A percentile compares a stretch with the other conserved stretches of the same genome.
These are phyloP conservation scores for Machimus atricapillus DNA, from an alignment of 2,888 invertebrate species.

Conservation along the genomic window DNA sequence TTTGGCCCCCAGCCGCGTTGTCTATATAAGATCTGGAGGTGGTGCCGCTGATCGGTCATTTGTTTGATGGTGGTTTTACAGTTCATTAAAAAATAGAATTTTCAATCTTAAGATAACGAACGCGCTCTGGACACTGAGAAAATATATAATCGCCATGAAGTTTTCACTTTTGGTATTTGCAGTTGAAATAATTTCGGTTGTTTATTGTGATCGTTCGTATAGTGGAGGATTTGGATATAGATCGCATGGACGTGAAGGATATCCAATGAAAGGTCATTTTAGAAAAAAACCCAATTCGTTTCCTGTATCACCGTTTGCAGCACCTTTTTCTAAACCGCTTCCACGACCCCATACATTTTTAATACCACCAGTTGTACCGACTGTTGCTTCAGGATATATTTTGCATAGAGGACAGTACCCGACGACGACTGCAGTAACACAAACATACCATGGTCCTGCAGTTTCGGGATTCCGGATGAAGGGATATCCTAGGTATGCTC, in stretches of 20 bases:
- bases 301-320: neutral
- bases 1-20: neutral
- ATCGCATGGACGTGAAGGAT: neutral
- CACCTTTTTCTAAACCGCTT: neutral
- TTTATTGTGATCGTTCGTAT: neutral
- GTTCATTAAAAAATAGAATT: neutral
- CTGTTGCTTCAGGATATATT: neutral
- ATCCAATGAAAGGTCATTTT: neutral
- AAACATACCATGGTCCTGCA: neutral
- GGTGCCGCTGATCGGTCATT: neutral
- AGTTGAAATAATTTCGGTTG: neutral
- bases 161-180: neutral
- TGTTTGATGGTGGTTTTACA: neutral
- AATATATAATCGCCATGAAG: neutral
- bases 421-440: neutral
- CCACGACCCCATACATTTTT: neutral
- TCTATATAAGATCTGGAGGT: conserved; percentile 19
- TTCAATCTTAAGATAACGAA: neutral
- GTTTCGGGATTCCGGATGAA: neutral
- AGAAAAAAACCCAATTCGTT: neutral
- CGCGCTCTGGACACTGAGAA: neutral
- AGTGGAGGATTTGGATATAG: neutral
- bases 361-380: neutral
- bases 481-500: neutral
- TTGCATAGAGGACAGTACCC: neutral